Conservation (phyloP, 2,113 vertebrate species). For the Chauna torquata region DNA sequence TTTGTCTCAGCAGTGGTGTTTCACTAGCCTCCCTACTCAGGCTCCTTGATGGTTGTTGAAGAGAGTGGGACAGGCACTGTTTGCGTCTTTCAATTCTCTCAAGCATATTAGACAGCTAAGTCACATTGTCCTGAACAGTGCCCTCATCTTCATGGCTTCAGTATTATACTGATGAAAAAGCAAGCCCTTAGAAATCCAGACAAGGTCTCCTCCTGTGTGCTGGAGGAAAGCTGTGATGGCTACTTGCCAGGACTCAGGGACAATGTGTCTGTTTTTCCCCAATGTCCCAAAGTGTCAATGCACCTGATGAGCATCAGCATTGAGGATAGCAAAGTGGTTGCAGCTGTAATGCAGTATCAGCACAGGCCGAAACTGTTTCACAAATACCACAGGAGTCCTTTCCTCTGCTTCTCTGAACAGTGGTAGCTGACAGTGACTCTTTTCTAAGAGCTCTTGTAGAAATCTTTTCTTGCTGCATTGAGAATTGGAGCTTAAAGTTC, state of each 20-base stretch:
- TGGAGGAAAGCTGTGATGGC: background rate
- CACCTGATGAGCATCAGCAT: background rate
- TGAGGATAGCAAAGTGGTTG: background rate
- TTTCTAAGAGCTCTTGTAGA: background rate
- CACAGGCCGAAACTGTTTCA: background rate
- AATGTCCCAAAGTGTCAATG: fast-evolving
- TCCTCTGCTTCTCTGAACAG: background rate
- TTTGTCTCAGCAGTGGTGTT: background rate
- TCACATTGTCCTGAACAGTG: background rate
- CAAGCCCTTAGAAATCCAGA: fast-evolving
- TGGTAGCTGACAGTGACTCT: background rate
- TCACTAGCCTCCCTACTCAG: background rate
- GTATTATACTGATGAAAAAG: fast-evolving
- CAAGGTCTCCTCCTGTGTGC: background rate
- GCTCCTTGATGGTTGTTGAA: background rate
- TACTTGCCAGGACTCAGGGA: fast-evolving
- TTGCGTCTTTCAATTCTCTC: background rate
- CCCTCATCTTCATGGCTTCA: background rate
- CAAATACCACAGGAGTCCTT: background rate
- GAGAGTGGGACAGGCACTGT: background rate
- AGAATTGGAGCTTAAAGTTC: background rate
- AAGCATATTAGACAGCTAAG: background rate
- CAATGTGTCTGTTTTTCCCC: background rate
- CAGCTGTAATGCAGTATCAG: fast-evolving
- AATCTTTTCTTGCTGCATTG: background rate